Evolutionary conservation across 1,140 invertebrate species (phyloP).

Genomic region (Bombus consobrinus): DNA sequence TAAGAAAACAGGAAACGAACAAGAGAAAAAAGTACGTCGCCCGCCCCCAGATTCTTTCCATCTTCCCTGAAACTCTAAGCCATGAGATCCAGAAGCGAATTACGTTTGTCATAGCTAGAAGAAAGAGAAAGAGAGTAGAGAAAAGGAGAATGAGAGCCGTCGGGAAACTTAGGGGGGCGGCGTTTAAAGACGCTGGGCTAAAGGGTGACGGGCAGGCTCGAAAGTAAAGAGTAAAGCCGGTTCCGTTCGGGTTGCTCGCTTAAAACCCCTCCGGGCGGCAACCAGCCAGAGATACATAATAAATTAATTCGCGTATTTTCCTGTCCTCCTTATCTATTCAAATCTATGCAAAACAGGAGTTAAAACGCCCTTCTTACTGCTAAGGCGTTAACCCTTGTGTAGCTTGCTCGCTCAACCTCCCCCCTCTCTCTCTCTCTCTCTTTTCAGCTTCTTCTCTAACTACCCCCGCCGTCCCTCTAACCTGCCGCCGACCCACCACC

Average conservation of each 20-base stretch:
- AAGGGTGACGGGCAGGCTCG: slow-evolving; percentile 66
- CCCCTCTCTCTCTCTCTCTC: slow-evolving; percentile 24
- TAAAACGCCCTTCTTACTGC: slow-evolving; percentile 79
- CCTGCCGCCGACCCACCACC: slow-evolving; percentile 33
- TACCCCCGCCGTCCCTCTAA: slow-evolving; percentile 16
- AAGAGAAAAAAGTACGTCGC: background rate
- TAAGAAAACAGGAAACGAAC: background rate
- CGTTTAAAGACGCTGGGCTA: slow-evolving; percentile 69
- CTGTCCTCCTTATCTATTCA: slow-evolving; percentile 80
- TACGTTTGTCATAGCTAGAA: slow-evolving; percentile 13
- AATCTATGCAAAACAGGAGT: slow-evolving; percentile 83
- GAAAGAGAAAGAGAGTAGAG: background rate
- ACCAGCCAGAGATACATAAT: slow-evolving; percentile 79
- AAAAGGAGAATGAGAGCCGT: slow-evolving; percentile 22
- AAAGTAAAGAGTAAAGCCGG: slow-evolving; percentile 76
- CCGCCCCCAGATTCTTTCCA: background rate
- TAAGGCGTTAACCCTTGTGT: slow-evolving; percentile 80
- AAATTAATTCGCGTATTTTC: slow-evolving; percentile 82
- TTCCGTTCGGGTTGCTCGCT: slow-evolving; percentile 49
- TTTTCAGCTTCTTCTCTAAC: slow-evolving; percentile 61
- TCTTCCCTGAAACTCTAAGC: background rate
- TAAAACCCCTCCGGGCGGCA: slow-evolving; percentile 55
- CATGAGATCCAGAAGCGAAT: background rate
- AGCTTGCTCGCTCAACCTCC: slow-evolving; percentile 52
- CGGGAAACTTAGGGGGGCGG: slow-evolving; percentile 74